Conservation (phyloP, 2,113 vertebrate genomes). For the Protobothrops mucrosquamatus region DNA sequence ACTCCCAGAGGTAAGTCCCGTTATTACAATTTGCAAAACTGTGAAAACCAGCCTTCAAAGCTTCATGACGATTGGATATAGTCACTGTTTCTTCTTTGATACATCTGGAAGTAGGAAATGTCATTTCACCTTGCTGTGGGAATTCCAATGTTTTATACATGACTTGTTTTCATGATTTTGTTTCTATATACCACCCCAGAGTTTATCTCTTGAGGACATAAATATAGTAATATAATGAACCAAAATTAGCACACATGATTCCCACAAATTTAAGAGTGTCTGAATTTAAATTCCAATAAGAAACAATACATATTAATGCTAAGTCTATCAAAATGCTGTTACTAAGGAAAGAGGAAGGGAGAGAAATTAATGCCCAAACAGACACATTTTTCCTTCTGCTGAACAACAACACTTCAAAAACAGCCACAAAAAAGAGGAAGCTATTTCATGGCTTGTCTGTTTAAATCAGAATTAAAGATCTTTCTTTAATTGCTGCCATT, state of each 20-base stretch:
- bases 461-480: background rate
- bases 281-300: background rate
- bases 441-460: background rate
- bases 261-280: background rate
- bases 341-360: background rate
- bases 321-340: background rate
- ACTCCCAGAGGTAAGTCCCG: background rate
- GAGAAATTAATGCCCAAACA: conserved; percentile 14
- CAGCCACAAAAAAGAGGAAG: conserved; percentile 5
- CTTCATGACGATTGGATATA: background rate
- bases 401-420: conserved; percentile 4
- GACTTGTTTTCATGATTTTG: background rate
- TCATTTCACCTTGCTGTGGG: background rate
- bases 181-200: background rate
- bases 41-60: background rate
- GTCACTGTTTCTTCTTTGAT: background rate
- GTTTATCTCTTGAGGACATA: background rate
- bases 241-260: background rate
- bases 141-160: background rate
- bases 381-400: conserved; percentile 23
- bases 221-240: background rate
- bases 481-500: background rate
- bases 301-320: background rate
- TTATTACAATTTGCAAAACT: background rate
- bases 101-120: background rate